Base-by-base conservation (phyloP, 1,140 invertebrate genomes). In the Tachypleus tridentatus region DNA sequence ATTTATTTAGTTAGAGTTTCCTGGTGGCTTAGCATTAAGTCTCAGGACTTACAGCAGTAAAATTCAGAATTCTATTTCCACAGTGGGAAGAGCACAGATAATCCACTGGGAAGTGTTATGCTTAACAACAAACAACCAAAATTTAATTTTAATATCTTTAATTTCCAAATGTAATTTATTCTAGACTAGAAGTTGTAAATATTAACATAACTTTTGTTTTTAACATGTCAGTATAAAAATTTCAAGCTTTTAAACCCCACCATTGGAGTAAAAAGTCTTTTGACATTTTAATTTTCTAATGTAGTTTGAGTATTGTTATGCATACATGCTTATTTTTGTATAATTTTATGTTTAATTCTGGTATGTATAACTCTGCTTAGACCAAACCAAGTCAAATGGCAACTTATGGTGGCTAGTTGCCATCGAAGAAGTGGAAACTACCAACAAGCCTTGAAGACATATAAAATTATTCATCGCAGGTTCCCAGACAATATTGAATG, bases 401-500 rank as follows among this genome's bases (percentile, higher is more conserved):
- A 87, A 73, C 78, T 94, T 68, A 84, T 91, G 74, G 86, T 92
- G 50, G 92, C 90, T 47, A 86, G 87, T 51, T 92, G 89, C 77
- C 83, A 91, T 71, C 79, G 89, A 63, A 81, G 88, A 70, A 87
- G 84, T 67, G 91, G 91, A 29, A 90, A 87, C 77, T 91, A 90
- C 74, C 88, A 88, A 72, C 84, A 86, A 73, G 91, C 92, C 61
- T 74, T 93, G 8, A 82, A 84, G 57, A 84, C 86, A 49, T 94
- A 92, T 75, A 87, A 90, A 77, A 83, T 73, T 66, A 87, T 91
- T 64, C 83, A 90, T 71, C 79, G 80, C 57, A 82, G 82, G 67
- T 93, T 92, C 75, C 91, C 91, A 0, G 88, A 93, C 49, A 92
- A 92, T 77, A 81, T 87, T 3, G 89, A 91, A 72, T 93, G 89